Conservation (phyloP, 2,113 vertebrate genomes). For the Plestiodon gilberti region DNA sequence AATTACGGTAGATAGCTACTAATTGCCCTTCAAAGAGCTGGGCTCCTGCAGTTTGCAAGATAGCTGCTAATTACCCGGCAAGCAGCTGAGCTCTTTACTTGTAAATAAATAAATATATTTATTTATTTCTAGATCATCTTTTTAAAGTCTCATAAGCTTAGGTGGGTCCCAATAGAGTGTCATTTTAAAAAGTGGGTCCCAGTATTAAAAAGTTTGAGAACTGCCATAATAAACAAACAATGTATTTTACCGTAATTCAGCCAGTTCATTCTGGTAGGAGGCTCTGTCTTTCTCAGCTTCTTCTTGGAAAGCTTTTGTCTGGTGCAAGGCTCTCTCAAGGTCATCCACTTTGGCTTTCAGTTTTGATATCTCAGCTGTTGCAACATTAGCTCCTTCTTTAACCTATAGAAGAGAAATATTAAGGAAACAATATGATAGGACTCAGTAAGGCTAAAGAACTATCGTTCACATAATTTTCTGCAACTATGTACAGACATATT, state of each 20-base stretch:
- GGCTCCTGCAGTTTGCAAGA: too few species aligned
- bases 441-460: not conserved
- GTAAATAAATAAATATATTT: too few species aligned
- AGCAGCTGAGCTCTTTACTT: too few species aligned
- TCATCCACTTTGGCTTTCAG: slow-evolving; percentile 71
- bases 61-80: too few species aligned
- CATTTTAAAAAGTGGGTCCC: too few species aligned
- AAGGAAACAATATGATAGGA: slow-evolving; percentile 26
- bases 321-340: slow-evolving; percentile 71
- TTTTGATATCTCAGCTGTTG: slow-evolving; percentile 69
- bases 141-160: too few species aligned
- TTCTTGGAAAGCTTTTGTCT: slow-evolving; percentile 66
- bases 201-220: too few species aligned
- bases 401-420: slow-evolving; percentile 56
- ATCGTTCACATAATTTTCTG: not conserved
- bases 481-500: not conserved
- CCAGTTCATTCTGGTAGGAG: slow-evolving; percentile 69
- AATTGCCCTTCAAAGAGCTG: too few species aligned
- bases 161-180: too few species aligned
- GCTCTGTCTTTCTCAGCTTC: slow-evolving; percentile 67
- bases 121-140: not conserved
- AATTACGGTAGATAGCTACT: too few species aligned
- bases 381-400: slow-evolving; percentile 67
- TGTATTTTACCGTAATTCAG: slow-evolving; percentile 72
- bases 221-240: not conserved